Evolutionary conservation across 1,140 invertebrate species (phyloP).

Genomic region (Helicoverpa armigera): DNA sequence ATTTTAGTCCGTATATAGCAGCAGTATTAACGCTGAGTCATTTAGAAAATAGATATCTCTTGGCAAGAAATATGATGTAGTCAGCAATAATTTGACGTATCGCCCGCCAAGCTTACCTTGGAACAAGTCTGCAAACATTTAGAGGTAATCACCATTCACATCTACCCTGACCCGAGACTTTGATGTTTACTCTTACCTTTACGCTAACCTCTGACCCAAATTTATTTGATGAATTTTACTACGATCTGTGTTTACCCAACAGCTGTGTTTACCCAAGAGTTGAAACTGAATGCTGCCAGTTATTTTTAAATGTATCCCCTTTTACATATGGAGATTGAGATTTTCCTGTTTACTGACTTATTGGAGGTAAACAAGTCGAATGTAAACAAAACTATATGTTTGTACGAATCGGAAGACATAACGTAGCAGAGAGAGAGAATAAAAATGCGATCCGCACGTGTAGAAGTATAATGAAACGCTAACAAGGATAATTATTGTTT

Average conservation of each 20-base stretch:
- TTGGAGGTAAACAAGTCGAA: conserved; percentile 13
- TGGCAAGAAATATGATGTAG: neutral
- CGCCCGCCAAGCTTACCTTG: too few species aligned
- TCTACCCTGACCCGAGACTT: conserved; percentile 8
- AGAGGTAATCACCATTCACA: neutral
- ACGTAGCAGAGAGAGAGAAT: neutral
- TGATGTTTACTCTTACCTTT: neutral
- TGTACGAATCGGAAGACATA: conserved; percentile 10
- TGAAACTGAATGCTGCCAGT: neutral
- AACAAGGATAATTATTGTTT: too few species aligned
- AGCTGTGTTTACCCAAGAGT: conserved; percentile 21
- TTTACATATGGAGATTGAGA: neutral
- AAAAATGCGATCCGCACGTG: neutral
- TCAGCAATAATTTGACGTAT: too few species aligned
- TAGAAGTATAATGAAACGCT: too few species aligned
- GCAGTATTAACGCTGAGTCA: too few species aligned
- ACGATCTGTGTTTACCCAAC: conserved; percentile 24
- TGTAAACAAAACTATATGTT: conserved; percentile 37
- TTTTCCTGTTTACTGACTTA: conserved; percentile 35
- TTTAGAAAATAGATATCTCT: too few species aligned
- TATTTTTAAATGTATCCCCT: neutral
- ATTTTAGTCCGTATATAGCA: too few species aligned
- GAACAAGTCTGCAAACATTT: neutral
- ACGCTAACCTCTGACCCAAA: neutral
- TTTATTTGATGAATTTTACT: conserved; percentile 23